Conservation (phyloP, 2,797 vertebrate species). For the Adrianichthys oophorus region DNA sequence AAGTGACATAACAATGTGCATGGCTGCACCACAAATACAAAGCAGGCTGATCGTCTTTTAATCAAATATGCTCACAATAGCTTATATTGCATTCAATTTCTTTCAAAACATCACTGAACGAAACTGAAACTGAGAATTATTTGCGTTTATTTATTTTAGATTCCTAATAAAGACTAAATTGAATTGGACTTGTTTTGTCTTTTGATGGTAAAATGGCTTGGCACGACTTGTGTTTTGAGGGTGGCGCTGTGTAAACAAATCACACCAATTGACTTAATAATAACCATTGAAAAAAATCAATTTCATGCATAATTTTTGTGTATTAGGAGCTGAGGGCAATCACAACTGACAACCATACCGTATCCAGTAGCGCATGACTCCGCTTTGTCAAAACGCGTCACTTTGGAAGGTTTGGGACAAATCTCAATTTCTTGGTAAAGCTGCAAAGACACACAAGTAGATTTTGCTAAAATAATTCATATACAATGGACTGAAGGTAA, state of each 20-base stretch:
- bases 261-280: constrained; percentile 38
- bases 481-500: constrained; percentile 1
- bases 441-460: constrained; percentile 68
- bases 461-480: constrained; percentile 22
- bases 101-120: constrained; percentile 35
- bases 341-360: constrained; percentile 76
- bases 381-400: constrained; percentile 87
- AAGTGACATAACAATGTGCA: constrained; percentile 19
- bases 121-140: too few relatives aligned
- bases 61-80: constrained; percentile 13
- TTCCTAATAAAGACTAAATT: too few relatives aligned
- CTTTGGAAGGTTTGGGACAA: constrained; percentile 86
- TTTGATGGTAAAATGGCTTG: too few relatives aligned
- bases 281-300: constrained; percentile 42
- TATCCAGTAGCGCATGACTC: constrained; percentile 84
- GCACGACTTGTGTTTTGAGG: too few relatives aligned
- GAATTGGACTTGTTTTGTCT: too few relatives aligned
- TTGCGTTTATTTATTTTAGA: too few relatives aligned
- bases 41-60: constrained; percentile 41
- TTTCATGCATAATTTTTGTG: constrained; percentile 34
- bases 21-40: constrained; percentile 14
- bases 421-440: constrained; percentile 97
- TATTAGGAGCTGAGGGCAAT: constrained; percentile 2
- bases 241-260: too few relatives aligned
- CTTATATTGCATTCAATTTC: constrained; percentile 22